Conservation (phyloP, 2,113 vertebrate species). For the Neofelis nebulosa region DNA sequence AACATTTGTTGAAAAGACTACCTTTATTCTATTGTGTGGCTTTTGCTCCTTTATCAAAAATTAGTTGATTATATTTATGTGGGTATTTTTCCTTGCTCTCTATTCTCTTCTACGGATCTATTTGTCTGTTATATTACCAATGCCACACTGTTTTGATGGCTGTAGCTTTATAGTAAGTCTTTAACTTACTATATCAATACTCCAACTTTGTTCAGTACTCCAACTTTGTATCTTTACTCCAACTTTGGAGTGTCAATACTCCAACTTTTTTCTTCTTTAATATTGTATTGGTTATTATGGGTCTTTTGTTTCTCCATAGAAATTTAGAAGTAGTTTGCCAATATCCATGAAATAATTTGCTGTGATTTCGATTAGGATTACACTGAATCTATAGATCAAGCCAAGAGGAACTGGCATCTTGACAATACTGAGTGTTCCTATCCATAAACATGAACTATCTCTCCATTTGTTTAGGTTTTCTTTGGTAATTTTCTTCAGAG, state of each 20-base stretch:
- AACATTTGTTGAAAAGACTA: neutral
- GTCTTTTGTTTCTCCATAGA: neutral
- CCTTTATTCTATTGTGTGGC: neutral
- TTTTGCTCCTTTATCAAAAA: neutral
- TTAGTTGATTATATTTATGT: neutral
- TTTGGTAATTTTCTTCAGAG: neutral
- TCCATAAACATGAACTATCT: neutral
- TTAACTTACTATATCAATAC: neutral
- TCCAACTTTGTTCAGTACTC: neutral
- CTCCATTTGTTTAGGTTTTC: neutral
- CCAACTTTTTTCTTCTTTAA: neutral
- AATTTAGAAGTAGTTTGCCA: neutral
- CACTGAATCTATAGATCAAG: neutral
- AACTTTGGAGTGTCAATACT: neutral
- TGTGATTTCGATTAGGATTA: neutral
- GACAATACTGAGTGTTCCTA: neutral
- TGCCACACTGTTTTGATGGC: neutral
- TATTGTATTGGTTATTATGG: neutral
- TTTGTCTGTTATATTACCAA: neutral
- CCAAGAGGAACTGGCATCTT: neutral
- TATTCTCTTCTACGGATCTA: neutral
- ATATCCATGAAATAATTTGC: neutral
- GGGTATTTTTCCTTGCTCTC: neutral
- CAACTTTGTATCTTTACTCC: neutral
- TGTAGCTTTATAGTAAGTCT: neutral